Base-by-base conservation (phyloP, 2,113 vertebrate species). In the Myxocyprinus asiaticus region DNA sequence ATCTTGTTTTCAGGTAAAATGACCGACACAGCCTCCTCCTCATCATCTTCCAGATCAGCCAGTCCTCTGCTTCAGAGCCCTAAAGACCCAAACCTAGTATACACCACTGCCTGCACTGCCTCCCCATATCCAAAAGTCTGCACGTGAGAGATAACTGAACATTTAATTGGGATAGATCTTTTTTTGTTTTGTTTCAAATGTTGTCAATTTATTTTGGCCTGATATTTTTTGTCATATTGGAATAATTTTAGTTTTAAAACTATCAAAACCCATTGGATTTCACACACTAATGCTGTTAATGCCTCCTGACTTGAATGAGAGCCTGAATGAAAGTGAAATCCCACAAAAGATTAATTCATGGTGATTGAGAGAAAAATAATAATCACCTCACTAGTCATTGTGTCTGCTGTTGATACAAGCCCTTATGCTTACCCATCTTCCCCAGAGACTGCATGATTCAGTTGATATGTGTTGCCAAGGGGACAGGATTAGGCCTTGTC, bases 381-480 rank as follows among this genome's bases (percentile, higher is more conserved):
- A 87, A 86, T 81, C 69, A 78, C 51, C 65, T 68, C 44, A 17
- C 47, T 11, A 86, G 70, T 78, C 83, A 91, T 85, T 82, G 87
- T 86, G 75, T 58, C 76, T 64, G 68, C 9, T 83, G 55, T 75
- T 90, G 71, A 83, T 87, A 85, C 71, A 33, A 33, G 17, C 45
- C 22, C 22, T 33, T 77, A 84, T 88, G 80, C 84, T 82, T 74
- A 47, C 74, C 61, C 76, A 62, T 78, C 4, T 9, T 76, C 76
- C 83, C 69, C 85, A 95, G 94, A 59, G 89, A 94, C 55, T 89
- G 90, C 74, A 87, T 93, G 44, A 96, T 98, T 90, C 97, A 96
- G 90, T 88, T 96, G 84, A 96, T 99, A 81, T 95, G 93, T 48
- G 85, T 99, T 79, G 88, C 92, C 90, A 97, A 93, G 91, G 94